phyloP scores from a whole-genome alignment of 1,140 invertebrate species.

The Atta cephalotes region DNA sequence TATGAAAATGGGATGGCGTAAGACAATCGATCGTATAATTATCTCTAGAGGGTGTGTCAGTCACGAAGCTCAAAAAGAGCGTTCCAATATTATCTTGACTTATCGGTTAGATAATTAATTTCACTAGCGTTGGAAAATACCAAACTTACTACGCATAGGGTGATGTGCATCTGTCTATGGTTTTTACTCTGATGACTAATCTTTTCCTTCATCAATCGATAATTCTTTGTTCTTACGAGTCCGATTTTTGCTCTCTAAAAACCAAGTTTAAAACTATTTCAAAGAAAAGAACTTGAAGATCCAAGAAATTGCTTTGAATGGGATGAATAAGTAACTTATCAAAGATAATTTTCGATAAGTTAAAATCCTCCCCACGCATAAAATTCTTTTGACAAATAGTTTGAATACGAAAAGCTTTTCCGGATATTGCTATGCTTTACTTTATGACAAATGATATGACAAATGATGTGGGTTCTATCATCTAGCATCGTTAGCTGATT shows the following conservation, averaged over 20 bases:
- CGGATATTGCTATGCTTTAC: conserved; percentile 2
- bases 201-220: background rate
- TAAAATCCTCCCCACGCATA: background rate
- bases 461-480: conserved; percentile 43
- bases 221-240: background rate
- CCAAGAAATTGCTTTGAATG: background rate
- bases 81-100: conserved; percentile 35
- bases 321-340: background rate
- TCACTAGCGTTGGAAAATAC: conserved; percentile 10
- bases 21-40: conserved; percentile 70
- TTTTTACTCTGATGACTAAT: background rate
- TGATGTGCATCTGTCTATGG: background rate
- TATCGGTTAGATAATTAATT: conserved; percentile 50
- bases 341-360: background rate
- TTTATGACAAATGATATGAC: conserved; percentile 28
- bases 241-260: background rate
- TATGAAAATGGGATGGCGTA: conserved; percentile 59
- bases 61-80: background rate
- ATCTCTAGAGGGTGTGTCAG: conserved; percentile 54
- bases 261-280: background rate
- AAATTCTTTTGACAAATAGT: conserved; percentile 15
- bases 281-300: background rate
- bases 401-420: background rate
- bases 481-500: conserved; percentile 4
- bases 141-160: background rate